Conservation (phyloP, 2,113 vertebrate species). For the Zosterops japonicus region DNA sequence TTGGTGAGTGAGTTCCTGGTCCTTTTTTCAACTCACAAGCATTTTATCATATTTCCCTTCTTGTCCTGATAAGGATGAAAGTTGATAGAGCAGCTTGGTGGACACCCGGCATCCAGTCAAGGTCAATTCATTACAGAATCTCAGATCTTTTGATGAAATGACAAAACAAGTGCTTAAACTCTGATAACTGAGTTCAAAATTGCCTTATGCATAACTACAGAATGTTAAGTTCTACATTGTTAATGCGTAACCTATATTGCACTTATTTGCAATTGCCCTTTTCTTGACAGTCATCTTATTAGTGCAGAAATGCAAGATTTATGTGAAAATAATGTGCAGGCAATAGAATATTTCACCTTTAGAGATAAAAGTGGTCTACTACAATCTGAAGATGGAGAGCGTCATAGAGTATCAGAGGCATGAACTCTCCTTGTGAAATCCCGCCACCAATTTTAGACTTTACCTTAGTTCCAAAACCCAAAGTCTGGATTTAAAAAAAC, state of each 20-base stretch:
- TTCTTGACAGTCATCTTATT: background rate
- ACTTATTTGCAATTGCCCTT: background rate
- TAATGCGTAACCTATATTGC: background rate
- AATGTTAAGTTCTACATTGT: background rate
- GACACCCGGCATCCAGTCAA: background rate
- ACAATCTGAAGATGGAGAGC: background rate
- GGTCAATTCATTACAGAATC: background rate
- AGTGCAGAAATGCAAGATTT: background rate
- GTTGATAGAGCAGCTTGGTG: background rate
- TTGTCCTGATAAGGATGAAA: background rate
- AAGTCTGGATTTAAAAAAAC: background rate
- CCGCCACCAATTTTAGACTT: background rate
- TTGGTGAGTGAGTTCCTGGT: background rate
- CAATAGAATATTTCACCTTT: background rate
- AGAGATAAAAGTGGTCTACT: background rate
- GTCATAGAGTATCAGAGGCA: background rate
- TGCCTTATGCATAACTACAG: background rate
- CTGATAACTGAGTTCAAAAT: background rate
- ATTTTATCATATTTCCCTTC: background rate
- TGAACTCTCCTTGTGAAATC: background rate
- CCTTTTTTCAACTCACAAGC: background rate
- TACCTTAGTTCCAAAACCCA: background rate
- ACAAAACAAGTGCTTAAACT: background rate
- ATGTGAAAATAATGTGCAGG: background rate
- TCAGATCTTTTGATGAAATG: background rate